Conservation (phyloP, 1,140 invertebrate species). For the Zaprionus inermis region DNA sequence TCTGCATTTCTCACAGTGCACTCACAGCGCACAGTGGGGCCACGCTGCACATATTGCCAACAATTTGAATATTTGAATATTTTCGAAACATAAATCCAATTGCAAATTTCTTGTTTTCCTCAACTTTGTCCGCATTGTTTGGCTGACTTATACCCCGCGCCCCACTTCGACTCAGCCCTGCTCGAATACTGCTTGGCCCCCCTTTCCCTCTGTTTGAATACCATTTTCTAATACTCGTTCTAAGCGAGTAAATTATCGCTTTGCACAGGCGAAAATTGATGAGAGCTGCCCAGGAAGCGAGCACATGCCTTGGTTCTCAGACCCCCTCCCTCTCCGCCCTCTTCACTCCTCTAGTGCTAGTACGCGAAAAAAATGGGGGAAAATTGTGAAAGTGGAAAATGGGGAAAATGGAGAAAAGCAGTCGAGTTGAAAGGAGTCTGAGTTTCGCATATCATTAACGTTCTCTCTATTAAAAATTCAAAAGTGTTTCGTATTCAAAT, state of each 20-base stretch:
- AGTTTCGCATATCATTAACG: slow-evolving; percentile 33
- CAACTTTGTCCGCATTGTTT: slow-evolving; percentile 28
- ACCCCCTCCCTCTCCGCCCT: no score
- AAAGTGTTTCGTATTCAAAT: slow-evolving; percentile 40
- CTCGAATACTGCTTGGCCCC: neutral
- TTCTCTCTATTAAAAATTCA: slow-evolving; percentile 40
- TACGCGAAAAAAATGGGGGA: neutral
- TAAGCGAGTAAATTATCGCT: slow-evolving; percentile 30
- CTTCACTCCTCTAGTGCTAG: no score
- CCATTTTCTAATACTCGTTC: slow-evolving; percentile 10
- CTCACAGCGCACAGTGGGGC: neutral
- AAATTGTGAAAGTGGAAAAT: neutral
- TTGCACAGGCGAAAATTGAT: slow-evolving; percentile 20
- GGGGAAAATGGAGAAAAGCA: slow-evolving; percentile 5
- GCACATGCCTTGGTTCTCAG: slow-evolving; percentile 20
- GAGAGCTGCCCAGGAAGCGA: slow-evolving; percentile 5
- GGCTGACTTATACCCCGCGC: neutral
- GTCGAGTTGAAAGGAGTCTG: slow-evolving; percentile 8
- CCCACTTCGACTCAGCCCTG: neutral
- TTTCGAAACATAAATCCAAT: slow-evolving; percentile 25
- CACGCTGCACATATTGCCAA: slow-evolving; percentile 28
- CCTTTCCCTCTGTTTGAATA: neutral
- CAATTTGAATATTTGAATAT: slow-evolving; percentile 29
- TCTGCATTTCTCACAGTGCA: neutral
- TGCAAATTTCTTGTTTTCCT: slow-evolving; percentile 17